Base-by-base conservation (phyloP, 2,888 invertebrate species). In the Cosmia trapezina region DNA sequence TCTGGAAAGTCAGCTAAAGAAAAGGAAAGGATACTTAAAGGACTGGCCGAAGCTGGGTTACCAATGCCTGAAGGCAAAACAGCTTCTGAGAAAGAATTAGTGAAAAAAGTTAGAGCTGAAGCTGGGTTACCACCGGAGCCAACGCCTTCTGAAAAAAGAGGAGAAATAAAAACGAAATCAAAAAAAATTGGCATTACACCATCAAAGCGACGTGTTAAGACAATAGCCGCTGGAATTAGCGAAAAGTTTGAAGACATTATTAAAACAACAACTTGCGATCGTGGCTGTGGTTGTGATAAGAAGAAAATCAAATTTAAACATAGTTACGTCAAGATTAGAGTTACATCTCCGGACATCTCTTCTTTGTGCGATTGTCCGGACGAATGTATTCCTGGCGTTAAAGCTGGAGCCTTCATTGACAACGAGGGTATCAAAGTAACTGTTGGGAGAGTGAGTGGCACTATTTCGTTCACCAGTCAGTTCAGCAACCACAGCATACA, bases 231-330 rank as follows among this genome's bases (percentile, higher is more conserved):
- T 22, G 72, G 80, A 37, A 53, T 80, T 6, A 41, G 70, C 5
- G 91, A 92, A 87, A 91, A 93, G 76, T 89, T 89, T 59, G 86
- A 93, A 88, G 92, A 93, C 47, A 84, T 94, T 22, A 72, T 87
- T 7, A 94, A 93, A 91, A 90, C 91, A 9, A 93, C 92, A 22
- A 93, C 89, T 28, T 94, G 94, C 81, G 94, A 94, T 65, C 87
- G 91, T 70, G 93, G 88, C 28, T 94, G 94, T 80, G 94, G 94
- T 14, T 94, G 94, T 84, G 93, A 93, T 76, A 93, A 91, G 81
- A 94, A 94, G 75, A 94, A 94, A 91, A 94, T 94, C 47, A 88
- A 90, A 88, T 94, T 94, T 83, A 94, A 94, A 83, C 94, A 94
- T 59, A 94, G 94, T 77, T 94, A 94, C 51, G 91, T 94, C 0